Conservation (phyloP, 2,113 vertebrate genomes). For the Herpetotheres cachinnans region DNA sequence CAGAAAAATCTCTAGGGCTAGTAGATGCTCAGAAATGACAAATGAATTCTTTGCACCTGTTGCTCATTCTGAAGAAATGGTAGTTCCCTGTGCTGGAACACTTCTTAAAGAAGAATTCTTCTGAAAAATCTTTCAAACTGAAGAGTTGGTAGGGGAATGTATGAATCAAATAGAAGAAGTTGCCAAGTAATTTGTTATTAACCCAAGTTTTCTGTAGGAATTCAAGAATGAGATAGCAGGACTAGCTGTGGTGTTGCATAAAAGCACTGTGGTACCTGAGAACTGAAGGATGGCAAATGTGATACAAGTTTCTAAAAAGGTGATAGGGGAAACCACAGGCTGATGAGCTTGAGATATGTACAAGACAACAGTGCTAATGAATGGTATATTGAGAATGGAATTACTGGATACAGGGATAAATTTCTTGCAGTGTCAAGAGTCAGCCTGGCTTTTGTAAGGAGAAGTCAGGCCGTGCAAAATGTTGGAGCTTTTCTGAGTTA, state of each 20-base stretch:
- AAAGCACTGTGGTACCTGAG: not conserved
- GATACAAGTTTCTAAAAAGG: not conserved
- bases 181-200: not conserved
- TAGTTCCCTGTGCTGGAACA: not conserved
- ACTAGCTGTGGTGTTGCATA: not conserved
- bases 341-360: not conserved
- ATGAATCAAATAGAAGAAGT: not conserved
- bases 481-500: not conserved
- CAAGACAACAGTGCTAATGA: not conserved
- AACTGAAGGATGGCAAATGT: not conserved
- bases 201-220: not conserved
- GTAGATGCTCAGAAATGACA: not conserved
- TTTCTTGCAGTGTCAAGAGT: not conserved
- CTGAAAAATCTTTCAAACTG: not conserved
- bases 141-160: not conserved
- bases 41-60: not conserved
- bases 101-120: not conserved
- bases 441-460: not conserved
- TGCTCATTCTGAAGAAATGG: conserved; percentile 1
- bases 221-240: not conserved
- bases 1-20: not conserved
- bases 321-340: not conserved
- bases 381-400: not conserved
- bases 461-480: not conserved
- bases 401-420: not conserved